Evolutionary conservation across 2,888 invertebrate genomes (phyloP), one percentile per base, ranked within the genome.

Genomic region (Ophion ellenae): DNA sequence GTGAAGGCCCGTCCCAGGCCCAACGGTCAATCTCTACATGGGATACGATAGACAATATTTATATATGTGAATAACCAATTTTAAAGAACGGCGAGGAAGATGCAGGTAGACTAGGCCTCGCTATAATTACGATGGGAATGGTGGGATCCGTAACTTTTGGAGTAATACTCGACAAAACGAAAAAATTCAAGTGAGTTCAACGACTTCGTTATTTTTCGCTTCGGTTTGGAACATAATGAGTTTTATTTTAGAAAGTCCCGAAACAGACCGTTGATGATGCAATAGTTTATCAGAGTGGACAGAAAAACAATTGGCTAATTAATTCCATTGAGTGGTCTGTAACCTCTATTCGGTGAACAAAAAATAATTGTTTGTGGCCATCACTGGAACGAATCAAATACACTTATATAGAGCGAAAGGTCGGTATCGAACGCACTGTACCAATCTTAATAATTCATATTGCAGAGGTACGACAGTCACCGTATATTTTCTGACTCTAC

Each of bases 101-200:
- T 85, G 96, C 96, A 5, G 96, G 96, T 11, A 93, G 95, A 86
- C 95, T 96, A 84, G 96, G 96, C 6, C 93, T 96, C 24, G 94
- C 95, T 0, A 95, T 97, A 77, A 95, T 96, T 6, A 89, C 96
- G 7, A 95, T 95, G 36, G 97, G 97, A 47, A 95, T 97, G 94
- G 86, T 95, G 7, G 96, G 96, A 5, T 96, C 96, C 0, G 94
- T 97, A 10, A 93, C 95, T 10, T 96, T 96, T 86, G 97, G 97
- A 7, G 90, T 95, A 67, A 94, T 96, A 91, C 94, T 97, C 28
- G 97, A 97, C 92, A 95, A 94, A 90, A 96, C 96, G 2, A 96
- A 96, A 89, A 95, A 95, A 82, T 97, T 95, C 94, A 97, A 96
- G 96, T 95, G 92, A 93, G 95, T 82, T 40, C 36, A 14, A 79